Evolutionary conservation across 2,888 invertebrate species (phyloP).

Genomic region (Strigamia transsilvanica): DNA sequence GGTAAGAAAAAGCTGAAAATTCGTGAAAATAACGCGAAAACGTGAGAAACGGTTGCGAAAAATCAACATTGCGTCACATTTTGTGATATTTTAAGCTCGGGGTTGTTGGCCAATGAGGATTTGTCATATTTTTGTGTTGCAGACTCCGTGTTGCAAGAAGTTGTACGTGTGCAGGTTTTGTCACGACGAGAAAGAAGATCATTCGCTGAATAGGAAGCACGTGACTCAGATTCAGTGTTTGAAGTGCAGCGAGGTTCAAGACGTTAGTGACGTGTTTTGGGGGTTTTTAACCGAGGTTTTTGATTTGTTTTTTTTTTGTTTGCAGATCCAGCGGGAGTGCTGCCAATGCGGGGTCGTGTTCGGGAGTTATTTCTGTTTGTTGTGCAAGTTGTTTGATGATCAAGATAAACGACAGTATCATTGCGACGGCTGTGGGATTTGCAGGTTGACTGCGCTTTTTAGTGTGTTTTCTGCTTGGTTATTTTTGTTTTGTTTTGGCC

Average conservation of each 20-base stretch:
- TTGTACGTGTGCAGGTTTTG: conserved; percentile 89
- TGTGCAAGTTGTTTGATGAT: conserved; percentile 89
- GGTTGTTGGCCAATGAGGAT: not conserved
- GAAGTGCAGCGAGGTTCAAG: conserved; percentile 79
- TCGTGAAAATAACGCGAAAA: no score
- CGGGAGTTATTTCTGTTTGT: conserved; percentile 80
- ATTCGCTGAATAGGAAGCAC: conserved; percentile 82
- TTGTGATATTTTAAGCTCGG: not conserved
- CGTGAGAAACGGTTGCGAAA: no score
- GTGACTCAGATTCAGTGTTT: conserved; percentile 85
- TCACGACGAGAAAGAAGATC: conserved; percentile 85
- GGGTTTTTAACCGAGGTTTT: not conserved
- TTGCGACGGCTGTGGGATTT: conserved; percentile 88
- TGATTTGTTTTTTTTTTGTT: not conserved
- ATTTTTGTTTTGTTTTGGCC: no score
- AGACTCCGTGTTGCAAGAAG: conserved; percentile 91
- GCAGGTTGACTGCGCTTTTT: no score
- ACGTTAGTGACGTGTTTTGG: not conserved
- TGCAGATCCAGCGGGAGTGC: conserved; percentile 51
- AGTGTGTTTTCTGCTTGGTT: no score
- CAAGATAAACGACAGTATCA: conserved; percentile 90
- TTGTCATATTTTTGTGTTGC: conserved; percentile 58
- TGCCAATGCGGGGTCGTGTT: conserved; percentile 52
- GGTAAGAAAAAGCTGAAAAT: conserved; percentile 68
- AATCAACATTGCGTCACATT: no score